Evolutionary conservation across 1,140 invertebrate species (phyloP), one percentile per base, ranked within the genome.

Genomic region (Sycobia sp.): DNA sequence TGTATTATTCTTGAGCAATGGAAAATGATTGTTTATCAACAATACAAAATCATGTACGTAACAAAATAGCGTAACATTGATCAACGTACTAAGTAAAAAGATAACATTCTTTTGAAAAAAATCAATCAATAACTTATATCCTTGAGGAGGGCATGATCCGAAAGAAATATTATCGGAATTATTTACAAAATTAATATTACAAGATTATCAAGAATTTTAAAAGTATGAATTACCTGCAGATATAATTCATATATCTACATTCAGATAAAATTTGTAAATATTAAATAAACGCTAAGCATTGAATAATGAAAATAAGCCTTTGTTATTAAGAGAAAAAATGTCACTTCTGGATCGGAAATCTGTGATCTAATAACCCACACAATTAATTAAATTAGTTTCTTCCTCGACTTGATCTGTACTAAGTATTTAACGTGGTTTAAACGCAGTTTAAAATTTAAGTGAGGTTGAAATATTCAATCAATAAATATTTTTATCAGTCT

Each of bases 311-410:
- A 11, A 47, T 49, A 8, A 32, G 7, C 25, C 3, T 20, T 14
- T 47, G 18, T 5, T 0, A 18, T 36, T 3, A 5, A n/a, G 14
- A n/a, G 9, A 62, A 13, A 62, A 49, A 49, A 29, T 41, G 60
- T 62, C 51, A 62, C 60, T 62, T 62, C 51, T 55, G 51, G 13
- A 23, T 49, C 38, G 43, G 44, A 47, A 62, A 39, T 49, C 41
- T 55, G 51, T 56, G 51, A 47, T 44, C 11, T 11, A 38, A 7
- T 18, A 3, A 16, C 16, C 18, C 8, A 55, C 25, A 16, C 36
- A 41, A 8, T 11, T 1, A 36, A 9, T 10, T 43, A 20, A 49
- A 5, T 10, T 14, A 47, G 9, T 51, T 34, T 22, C 10, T 43
- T 38, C 18, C 5, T 36, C 4, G 20, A 9, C 20, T 4, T 32